Conservation (phyloP, 2,113 vertebrate species). For the Carettochelys insculpta region DNA sequence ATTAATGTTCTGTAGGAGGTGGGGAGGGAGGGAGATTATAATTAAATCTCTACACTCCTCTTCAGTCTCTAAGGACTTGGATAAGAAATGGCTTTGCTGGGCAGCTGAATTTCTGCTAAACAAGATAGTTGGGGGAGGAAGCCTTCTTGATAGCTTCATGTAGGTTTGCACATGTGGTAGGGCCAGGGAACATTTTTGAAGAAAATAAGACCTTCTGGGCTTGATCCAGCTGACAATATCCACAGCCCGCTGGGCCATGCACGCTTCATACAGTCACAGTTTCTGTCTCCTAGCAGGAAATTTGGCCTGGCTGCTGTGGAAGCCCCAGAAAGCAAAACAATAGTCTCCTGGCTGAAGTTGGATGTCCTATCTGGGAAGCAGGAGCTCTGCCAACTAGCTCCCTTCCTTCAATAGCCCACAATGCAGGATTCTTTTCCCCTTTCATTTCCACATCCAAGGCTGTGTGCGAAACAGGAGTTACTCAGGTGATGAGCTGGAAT, state of each 20-base stretch:
- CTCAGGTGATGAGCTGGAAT: background rate
- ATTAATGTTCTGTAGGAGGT: constrained; percentile 66
- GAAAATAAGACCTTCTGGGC: constrained; percentile 72
- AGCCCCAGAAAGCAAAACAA: constrained; percentile 55
- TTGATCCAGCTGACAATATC: constrained; percentile 60
- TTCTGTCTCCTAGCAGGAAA: constrained; percentile 59
- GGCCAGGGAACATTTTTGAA: constrained; percentile 68
- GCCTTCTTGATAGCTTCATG: constrained; percentile 68
- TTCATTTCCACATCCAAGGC: background rate
- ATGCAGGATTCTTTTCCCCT: background rate
- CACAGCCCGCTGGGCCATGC: constrained; percentile 58
- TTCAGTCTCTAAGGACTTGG: constrained; percentile 58
- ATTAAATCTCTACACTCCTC: constrained; percentile 70
- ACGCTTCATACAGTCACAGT: constrained; percentile 65
- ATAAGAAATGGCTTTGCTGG: constrained; percentile 67
- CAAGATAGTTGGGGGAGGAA: constrained; percentile 67
- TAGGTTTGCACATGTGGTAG: constrained; percentile 60
- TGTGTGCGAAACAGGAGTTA: background rate
- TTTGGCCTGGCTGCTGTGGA: constrained; percentile 14
- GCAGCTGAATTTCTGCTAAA: constrained; percentile 64
- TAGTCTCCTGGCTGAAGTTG: constrained; percentile 18
- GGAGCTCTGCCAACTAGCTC: background rate
- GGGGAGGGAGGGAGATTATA: constrained; percentile 68
- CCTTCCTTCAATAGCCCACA: fast-evolving
- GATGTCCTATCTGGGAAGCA: background rate